Conservation (phyloP, 2,113 vertebrate genomes). For the Riparia riparia region DNA sequence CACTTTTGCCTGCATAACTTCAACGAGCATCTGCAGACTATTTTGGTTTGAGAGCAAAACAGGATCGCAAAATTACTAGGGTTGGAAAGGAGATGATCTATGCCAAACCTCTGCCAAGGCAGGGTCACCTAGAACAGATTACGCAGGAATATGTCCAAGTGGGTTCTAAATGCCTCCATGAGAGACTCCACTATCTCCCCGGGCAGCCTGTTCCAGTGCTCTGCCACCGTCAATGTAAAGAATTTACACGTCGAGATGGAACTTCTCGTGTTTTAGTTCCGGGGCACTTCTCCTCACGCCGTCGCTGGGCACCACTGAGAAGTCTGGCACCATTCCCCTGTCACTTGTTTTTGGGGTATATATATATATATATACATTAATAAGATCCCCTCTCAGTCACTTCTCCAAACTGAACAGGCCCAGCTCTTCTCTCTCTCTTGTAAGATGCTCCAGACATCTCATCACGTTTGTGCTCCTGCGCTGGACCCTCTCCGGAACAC, state of each 20-base stretch:
- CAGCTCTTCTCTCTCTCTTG: neutral
- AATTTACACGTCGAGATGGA: neutral
- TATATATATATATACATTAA: no score
- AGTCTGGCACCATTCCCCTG: neutral
- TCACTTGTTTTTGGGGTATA: neutral
- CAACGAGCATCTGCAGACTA: neutral
- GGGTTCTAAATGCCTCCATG: neutral
- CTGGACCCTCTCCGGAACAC: neutral
- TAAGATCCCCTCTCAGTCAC: no score
- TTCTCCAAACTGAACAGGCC: no score
- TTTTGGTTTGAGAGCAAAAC: neutral
- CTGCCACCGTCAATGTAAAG: neutral
- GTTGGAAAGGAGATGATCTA: neutral
- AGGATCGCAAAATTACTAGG: fast-evolving
- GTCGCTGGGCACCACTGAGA: no score
- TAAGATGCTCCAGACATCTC: neutral
- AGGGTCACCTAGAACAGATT: neutral
- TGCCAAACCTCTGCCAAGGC: neutral
- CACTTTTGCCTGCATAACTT: fast-evolving
- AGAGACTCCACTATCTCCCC: no score
- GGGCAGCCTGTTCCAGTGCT: neutral
- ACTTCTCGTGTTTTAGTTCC: neutral
- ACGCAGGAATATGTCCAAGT: neutral
- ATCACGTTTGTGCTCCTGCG: no score
- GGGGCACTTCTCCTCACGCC: neutral